phyloP scores from a whole-genome alignment of 2,888 invertebrate species.

The Nephrotoma appendiculata region DNA sequence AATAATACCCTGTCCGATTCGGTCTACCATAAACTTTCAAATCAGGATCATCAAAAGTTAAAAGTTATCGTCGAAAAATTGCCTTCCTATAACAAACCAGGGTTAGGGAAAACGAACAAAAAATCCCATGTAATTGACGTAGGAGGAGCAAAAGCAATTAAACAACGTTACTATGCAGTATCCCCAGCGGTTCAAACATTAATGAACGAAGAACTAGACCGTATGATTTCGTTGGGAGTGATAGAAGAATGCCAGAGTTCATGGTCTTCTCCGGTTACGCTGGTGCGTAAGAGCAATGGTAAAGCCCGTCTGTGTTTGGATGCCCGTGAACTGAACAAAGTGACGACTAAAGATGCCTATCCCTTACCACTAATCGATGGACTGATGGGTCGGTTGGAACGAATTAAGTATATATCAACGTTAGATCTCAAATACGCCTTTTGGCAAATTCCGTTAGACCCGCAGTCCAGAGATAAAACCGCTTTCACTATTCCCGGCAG shows the following conservation, averaged over 20 bases:
- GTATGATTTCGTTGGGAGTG: conserved; percentile 19
- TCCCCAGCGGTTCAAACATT: conserved; percentile 12
- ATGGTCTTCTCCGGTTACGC: conserved; percentile 19
- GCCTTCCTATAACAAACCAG: neutral
- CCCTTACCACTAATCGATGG: too few species aligned
- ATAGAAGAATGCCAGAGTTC: conserved; percentile 19
- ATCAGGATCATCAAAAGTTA: neutral
- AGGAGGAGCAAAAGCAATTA: conserved; percentile 11
- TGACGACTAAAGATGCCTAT: too few species aligned
- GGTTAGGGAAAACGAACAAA: conserved; percentile 10
- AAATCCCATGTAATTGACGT: conserved; percentile 12
- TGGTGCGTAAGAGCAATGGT: too few species aligned
- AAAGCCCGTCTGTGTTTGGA: too few species aligned
- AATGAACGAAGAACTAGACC: conserved; percentile 18
- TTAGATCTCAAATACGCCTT: too few species aligned
- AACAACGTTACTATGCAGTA: conserved; percentile 13
- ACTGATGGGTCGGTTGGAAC: too few species aligned
- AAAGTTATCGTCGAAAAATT: neutral
- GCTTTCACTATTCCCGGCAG: too few species aligned
- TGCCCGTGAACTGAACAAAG: too few species aligned
- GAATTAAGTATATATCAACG: too few species aligned
- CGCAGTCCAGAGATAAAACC: too few species aligned
- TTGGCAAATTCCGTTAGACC: too few species aligned
- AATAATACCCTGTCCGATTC: neutral
- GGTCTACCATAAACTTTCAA: neutral